Evolutionary conservation across 2,113 vertebrate genomes (phyloP).

Genomic region (Dipodomys ordii): DNA sequence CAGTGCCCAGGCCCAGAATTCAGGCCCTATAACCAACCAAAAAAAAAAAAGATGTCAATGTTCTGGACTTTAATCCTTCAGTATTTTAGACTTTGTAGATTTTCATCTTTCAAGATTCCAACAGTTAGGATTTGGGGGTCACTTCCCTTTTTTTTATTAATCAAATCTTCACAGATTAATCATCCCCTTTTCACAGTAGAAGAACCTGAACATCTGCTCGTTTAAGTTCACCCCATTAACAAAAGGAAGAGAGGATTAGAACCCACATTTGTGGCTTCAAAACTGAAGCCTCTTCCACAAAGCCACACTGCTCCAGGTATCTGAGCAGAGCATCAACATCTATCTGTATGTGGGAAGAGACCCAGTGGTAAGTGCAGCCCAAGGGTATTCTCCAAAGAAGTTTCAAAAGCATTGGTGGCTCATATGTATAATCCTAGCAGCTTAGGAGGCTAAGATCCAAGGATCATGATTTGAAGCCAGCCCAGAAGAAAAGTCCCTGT

Average conservation of each 20-base stretch:
- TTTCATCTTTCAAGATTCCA: not conserved
- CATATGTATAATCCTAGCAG: too few species aligned
- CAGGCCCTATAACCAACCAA: too few species aligned
- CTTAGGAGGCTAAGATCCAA: too few species aligned
- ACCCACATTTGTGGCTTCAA: not conserved
- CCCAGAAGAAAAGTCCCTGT: too few species aligned
- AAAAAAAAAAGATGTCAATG: not conserved
- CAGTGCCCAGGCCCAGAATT: too few species aligned
- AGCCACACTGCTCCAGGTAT: not conserved
- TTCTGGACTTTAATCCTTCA: not conserved
- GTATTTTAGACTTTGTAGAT: not conserved
- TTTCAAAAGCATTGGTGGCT: too few species aligned
- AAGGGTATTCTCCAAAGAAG: not conserved
- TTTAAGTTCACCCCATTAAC: not conserved
- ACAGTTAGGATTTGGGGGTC: not conserved
- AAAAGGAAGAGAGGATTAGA: constrained; percentile 6
- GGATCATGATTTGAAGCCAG: too few species aligned
- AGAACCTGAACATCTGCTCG: not conserved
- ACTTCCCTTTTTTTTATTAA: not conserved
- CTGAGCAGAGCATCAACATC: not conserved
- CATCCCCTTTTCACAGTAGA: not conserved
- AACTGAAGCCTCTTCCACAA: not conserved
- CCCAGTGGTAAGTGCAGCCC: not conserved
- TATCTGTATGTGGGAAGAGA: not conserved
- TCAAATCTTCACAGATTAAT: not conserved